phyloP scores from a whole-genome alignment of 2,888 invertebrate species.

The Crioceris asparagi region DNA sequence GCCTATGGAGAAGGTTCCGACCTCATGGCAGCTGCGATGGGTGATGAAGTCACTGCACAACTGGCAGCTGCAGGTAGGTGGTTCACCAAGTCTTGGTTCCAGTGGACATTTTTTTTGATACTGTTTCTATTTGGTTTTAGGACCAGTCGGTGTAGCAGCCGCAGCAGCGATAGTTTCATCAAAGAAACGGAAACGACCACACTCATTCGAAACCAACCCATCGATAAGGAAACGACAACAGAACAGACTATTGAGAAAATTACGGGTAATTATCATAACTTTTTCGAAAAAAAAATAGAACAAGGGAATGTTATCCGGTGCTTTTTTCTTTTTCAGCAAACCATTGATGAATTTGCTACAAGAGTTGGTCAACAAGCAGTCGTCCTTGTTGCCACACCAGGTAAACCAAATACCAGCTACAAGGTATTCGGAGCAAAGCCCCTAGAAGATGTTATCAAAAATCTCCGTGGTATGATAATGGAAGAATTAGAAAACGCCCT shows the following conservation, averaged over 20 bases:
- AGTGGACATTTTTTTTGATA: no score
- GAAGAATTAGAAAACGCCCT: slow-evolving; percentile 88
- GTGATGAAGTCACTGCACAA: slow-evolving; percentile 92
- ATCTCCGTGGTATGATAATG: slow-evolving; percentile 84
- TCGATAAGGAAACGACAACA: slow-evolving; percentile 93
- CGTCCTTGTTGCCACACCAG: slow-evolving; percentile 90
- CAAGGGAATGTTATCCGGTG: no score
- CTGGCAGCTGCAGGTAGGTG: slow-evolving; percentile 85
- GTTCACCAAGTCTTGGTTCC: no score
- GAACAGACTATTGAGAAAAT: slow-evolving; percentile 78
- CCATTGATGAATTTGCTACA: slow-evolving; percentile 94
- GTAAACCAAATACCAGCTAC: slow-evolving; percentile 91
- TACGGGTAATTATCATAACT: slow-evolving; percentile 67
- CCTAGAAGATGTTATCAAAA: slow-evolving; percentile 89
- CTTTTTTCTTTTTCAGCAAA: slow-evolving; percentile 69
- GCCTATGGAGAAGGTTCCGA: slow-evolving; percentile 78
- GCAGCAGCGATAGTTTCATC: slow-evolving; percentile 94
- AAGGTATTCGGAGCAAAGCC: slow-evolving; percentile 97
- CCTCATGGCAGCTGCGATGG: slow-evolving; percentile 73
- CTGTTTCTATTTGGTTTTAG: slow-evolving; percentile 42
- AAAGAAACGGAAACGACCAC: slow-evolving; percentile 88
- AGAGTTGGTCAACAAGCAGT: slow-evolving; percentile 96
- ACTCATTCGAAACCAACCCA: slow-evolving; percentile 95
- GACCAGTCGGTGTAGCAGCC: slow-evolving; percentile 91
- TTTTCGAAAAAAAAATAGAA: no score